A percentile compares a stretch with the other conserved stretches of the same genome.
phyloP scores from a whole-genome alignment of 2,888 invertebrate genomes.

The Andrena bucephala region DNA sequence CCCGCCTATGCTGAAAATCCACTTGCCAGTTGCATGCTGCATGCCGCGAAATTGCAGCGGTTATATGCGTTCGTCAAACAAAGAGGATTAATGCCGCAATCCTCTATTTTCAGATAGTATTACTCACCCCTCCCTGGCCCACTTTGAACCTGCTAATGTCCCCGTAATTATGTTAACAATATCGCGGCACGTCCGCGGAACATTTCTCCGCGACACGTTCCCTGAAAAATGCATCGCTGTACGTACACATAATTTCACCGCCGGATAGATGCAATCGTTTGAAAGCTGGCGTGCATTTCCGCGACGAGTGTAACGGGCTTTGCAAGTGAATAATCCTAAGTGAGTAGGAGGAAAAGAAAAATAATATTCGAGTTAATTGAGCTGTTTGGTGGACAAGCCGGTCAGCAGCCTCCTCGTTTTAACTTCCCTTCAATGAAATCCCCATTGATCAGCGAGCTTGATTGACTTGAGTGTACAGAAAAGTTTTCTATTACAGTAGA shows the following conservation, averaged over 20 bases:
- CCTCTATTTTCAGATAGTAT: slow-evolving; percentile 18
- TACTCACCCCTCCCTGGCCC: not conserved
- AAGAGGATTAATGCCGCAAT: slow-evolving; percentile 46
- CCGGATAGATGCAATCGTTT: not conserved
- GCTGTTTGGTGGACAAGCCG: not conserved
- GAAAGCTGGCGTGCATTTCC: not conserved
- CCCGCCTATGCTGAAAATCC: slow-evolving; percentile 18
- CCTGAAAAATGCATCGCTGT: slow-evolving; percentile 14
- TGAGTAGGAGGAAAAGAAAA: not conserved
- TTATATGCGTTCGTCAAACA: slow-evolving; percentile 21
- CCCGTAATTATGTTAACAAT: slow-evolving; percentile 31
- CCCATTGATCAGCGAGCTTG: not conserved
- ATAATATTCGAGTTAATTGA: not conserved
- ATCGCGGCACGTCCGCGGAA: not conserved
- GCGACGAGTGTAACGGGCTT: not conserved
- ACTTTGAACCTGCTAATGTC: slow-evolving; percentile 34
- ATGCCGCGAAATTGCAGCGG: slow-evolving; percentile 19
- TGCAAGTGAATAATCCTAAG: not conserved
- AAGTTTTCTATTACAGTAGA: not conserved
- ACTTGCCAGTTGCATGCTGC: not conserved
- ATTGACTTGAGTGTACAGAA: not conserved
- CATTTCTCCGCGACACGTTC: slow-evolving; percentile 9
- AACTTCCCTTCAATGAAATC: not conserved
- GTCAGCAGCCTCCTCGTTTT: not conserved
- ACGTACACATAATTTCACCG: slow-evolving; percentile 1